phyloP scores from a whole-genome alignment of 2,797 vertebrate species.

The Pelobates cultripes region DNA sequence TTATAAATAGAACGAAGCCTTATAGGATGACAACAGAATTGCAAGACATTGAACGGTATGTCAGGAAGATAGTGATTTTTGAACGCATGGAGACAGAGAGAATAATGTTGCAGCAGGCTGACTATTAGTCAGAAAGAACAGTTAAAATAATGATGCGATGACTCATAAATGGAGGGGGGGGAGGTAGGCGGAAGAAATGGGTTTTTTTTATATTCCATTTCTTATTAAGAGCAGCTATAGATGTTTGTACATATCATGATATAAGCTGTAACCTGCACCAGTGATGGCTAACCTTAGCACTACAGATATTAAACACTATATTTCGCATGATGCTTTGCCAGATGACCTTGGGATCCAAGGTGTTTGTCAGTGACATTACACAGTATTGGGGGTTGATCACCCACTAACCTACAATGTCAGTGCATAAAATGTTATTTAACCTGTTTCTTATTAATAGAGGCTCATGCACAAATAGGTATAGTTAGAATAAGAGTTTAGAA shows the following conservation, averaged over 20 bases:
- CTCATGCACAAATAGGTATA: no score
- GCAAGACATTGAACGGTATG: neutral
- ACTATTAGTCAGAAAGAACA: constrained; percentile 28
- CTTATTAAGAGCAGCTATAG: neutral
- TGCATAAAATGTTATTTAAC: no score
- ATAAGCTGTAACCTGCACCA: neutral
- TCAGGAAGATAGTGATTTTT: constrained; percentile 16
- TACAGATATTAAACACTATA: no score
- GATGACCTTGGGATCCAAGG: no score
- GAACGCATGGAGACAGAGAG: constrained; percentile 3
- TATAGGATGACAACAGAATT: neutral
- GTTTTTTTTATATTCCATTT: neutral
- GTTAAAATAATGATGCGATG: constrained; percentile 18
- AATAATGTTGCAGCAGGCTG: constrained; percentile 21
- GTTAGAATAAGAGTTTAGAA: no score
- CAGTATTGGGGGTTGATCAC: no score
- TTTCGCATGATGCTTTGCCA: no score
- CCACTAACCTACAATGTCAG: no score
- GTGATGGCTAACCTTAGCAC: no score
- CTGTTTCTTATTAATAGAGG: no score
- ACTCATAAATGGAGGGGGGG: constrained; percentile 44
- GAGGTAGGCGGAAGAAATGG: neutral
- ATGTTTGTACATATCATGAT: neutral
- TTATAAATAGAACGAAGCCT: neutral
- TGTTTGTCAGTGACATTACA: no score